These are phyloP conservation scores for Philopedon plagiatum DNA, from an alignment of 2,888 invertebrate genomes.

Conservation along the genomic window DNA sequence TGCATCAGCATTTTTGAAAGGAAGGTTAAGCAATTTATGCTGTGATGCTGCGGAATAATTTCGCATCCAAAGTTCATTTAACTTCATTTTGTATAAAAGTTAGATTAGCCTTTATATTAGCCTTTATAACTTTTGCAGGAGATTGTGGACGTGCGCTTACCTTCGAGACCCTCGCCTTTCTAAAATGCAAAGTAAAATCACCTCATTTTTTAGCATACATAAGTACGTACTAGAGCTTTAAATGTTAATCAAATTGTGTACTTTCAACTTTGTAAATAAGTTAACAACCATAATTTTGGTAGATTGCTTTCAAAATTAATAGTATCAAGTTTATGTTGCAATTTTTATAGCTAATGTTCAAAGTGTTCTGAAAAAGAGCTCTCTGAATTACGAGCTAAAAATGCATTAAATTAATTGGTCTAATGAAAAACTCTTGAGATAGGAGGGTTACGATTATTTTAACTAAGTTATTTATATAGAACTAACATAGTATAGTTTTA, in stretches of 20 bases:
- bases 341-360: too few relatives aligned
- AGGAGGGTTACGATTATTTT: too few relatives aligned
- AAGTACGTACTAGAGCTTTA: constrained; percentile 16
- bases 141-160: constrained; percentile 28
- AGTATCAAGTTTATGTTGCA: neutral
- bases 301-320: neutral
- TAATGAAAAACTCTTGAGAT: too few relatives aligned
- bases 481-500: too few relatives aligned
- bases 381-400: too few relatives aligned
- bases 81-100: constrained; percentile 41
- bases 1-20: constrained; percentile 32
- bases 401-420: too few relatives aligned
- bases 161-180: constrained; percentile 14
- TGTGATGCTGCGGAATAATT: constrained; percentile 39
- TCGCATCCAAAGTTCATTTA: constrained; percentile 37
- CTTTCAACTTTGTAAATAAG: constrained; percentile 18
- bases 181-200: constrained; percentile 25
- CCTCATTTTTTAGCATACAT: constrained; percentile 14
- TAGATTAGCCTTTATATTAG: constrained; percentile 42
- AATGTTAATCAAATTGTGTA: constrained; percentile 27
- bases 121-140: constrained; percentile 32
- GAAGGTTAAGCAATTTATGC: constrained; percentile 27
- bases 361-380: too few relatives aligned
- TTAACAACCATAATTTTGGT: neutral
- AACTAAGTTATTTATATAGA: too few relatives aligned